These are phyloP conservation scores for Marronus borbonicus DNA, from an alignment of 2,888 invertebrate genomes.

Conservation along the genomic window DNA sequence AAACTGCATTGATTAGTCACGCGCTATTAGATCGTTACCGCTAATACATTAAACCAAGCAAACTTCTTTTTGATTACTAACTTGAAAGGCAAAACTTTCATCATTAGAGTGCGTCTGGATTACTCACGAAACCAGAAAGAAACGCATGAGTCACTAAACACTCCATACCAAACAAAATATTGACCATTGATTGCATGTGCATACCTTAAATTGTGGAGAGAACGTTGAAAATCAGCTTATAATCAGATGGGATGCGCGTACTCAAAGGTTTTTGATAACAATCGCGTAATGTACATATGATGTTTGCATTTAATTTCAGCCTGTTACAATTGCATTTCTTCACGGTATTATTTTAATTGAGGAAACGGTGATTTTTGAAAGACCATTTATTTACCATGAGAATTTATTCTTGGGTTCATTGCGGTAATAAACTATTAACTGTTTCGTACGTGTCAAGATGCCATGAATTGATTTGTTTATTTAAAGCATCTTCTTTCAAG, in stretches of 20 bases:
- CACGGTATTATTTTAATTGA: neutral
- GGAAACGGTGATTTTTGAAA: neutral
- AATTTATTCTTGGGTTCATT: neutral
- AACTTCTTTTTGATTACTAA: constrained; percentile 4
- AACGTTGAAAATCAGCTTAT: too few species aligned
- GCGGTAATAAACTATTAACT: neutral
- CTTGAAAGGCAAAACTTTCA: constrained; percentile 16
- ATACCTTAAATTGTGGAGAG: too few species aligned
- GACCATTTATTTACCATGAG: neutral
- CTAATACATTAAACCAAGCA: neutral
- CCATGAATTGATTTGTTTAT: too few species aligned
- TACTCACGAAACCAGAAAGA: constrained; percentile 13
- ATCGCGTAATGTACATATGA: too few species aligned
- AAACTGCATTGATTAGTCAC: constrained; percentile 2
- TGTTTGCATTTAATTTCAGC: too few species aligned
- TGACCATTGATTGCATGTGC: too few species aligned
- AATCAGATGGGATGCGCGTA: too few species aligned
- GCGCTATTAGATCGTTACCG: constrained; percentile 18
- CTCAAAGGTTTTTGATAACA: too few species aligned
- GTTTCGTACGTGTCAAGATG: too few species aligned
- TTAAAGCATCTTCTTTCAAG: too few species aligned
- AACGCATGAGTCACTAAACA: neutral
- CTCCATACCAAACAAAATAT: neutral
- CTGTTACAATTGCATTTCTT: too few species aligned
- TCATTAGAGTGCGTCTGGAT: neutral